phyloP scores from a whole-genome alignment of 2,113 vertebrate genomes.

The Sceloporus tristichus region DNA sequence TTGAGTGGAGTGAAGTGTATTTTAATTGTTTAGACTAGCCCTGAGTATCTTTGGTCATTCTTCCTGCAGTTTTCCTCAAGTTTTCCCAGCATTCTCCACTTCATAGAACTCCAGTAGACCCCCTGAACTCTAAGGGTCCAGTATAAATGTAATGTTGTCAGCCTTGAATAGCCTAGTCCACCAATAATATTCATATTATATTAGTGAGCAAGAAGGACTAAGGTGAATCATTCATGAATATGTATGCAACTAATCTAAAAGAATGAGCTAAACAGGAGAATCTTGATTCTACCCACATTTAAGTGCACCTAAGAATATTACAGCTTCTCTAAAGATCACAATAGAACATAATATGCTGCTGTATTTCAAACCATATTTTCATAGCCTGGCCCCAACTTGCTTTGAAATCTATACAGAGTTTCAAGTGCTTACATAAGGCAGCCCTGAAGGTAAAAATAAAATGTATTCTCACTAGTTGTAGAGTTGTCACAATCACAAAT shows the following conservation, averaged over 20 bases:
- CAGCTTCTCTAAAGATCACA: neutral
- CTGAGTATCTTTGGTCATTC: too few relatives aligned
- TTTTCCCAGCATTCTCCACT: too few relatives aligned
- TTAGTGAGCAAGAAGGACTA: neutral
- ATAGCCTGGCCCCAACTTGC: neutral
- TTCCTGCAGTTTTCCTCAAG: too few relatives aligned
- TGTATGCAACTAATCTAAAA: neutral
- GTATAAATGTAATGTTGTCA: neutral
- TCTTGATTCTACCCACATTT: neutral
- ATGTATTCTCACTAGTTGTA: neutral
- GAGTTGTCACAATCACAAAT: slow-evolving; percentile 12
- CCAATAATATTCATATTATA: neutral
- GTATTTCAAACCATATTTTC: slow-evolving; percentile 17
- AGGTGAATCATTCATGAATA: neutral
- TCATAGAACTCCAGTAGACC: too few relatives aligned
- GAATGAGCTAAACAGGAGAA: neutral
- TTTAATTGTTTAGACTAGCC: too few relatives aligned
- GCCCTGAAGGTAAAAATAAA: slow-evolving; percentile 24
- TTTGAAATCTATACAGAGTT: neutral
- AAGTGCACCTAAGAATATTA: neutral
- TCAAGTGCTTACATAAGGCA: slow-evolving; percentile 3
- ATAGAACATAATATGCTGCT: neutral
- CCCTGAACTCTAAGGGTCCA: too few relatives aligned
- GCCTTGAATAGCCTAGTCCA: neutral
- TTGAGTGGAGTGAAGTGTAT: too few relatives aligned